Evolutionary conservation across 2,113 vertebrate genomes (phyloP).

Genomic region (Cochlearius cochlearius): DNA sequence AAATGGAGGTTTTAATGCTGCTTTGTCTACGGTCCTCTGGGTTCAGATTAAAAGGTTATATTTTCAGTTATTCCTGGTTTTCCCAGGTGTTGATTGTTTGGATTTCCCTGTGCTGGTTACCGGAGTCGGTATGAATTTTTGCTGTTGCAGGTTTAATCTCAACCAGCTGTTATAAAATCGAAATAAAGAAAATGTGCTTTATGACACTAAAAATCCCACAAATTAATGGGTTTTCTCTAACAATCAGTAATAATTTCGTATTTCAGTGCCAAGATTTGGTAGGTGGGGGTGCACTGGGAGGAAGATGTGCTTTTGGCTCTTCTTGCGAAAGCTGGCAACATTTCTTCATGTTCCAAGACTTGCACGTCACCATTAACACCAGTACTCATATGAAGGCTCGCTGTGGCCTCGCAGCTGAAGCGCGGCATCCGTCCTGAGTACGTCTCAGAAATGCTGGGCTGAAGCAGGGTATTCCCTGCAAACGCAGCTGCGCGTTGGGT

Average conservation of each 20-base stretch:
- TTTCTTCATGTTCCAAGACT: background rate
- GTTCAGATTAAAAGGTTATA: background rate
- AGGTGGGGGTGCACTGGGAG: background rate
- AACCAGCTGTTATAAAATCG: background rate
- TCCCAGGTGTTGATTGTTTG: background rate
- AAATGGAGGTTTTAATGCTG: background rate
- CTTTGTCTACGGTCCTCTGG: background rate
- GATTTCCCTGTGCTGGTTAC: background rate
- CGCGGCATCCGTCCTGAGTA: background rate
- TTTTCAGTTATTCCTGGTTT: background rate
- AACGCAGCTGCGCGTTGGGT: fast-evolving
- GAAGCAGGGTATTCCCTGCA: background rate
- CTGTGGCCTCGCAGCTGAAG: background rate
- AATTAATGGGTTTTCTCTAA: background rate
- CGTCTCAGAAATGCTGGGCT: background rate
- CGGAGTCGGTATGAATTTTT: background rate
- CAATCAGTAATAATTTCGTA: background rate
- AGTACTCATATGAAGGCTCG: background rate
- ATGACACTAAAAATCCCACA: background rate
- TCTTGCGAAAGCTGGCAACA: background rate
- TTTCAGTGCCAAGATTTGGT: background rate
- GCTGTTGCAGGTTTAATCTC: background rate
- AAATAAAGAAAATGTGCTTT: background rate
- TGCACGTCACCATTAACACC: fast-evolving
- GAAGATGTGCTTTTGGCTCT: background rate